A percentile compares a stretch with the other conserved stretches of the same genome.
These are phyloP conservation scores for Urocynchramus pylzowi DNA, from an alignment of 2,113 vertebrate species.

Conservation along the genomic window DNA sequence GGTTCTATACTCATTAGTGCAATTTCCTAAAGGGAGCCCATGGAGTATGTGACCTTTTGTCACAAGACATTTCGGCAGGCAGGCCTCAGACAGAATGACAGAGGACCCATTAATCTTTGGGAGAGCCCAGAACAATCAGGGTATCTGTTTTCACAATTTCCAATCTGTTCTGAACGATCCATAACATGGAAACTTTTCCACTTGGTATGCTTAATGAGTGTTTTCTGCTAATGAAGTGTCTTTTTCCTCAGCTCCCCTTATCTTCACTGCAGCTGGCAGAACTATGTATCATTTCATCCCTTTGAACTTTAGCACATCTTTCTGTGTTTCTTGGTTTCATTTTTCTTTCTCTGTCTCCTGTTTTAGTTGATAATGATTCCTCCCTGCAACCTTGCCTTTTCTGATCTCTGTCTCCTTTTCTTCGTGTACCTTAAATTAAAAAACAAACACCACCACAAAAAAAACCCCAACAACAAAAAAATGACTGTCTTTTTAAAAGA, in stretches of 20 bases:
- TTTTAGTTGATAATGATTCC: not conserved
- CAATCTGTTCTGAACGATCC: not conserved
- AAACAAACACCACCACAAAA: not conserved
- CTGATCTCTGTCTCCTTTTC: not conserved
- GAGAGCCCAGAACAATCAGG: slow-evolving; percentile 26
- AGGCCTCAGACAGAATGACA: slow-evolving; percentile 35
- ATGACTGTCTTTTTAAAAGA: not conserved
- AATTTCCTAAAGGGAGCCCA: not conserved
- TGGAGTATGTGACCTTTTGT: slow-evolving; percentile 7
- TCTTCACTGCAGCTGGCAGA: not conserved
- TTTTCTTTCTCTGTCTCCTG: not conserved
- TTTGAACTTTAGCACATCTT: not conserved
- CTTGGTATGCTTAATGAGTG: slow-evolving; percentile 19
- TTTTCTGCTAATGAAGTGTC: slow-evolving; percentile 19
- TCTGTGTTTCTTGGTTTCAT: not conserved
- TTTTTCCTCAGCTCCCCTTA: not conserved
- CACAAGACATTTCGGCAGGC: not conserved
- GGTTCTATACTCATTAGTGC: not conserved
- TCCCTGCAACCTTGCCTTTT: not conserved
- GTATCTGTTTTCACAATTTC: slow-evolving; percentile 23
- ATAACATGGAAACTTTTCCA: not conserved
- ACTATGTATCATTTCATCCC: not conserved
- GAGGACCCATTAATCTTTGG: slow-evolving; percentile 57
- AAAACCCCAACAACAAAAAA: not conserved
- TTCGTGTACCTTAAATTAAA: not conserved